Conservation (phyloP, 2,797 vertebrate species). For the Gephyroberyx darwinii region DNA sequence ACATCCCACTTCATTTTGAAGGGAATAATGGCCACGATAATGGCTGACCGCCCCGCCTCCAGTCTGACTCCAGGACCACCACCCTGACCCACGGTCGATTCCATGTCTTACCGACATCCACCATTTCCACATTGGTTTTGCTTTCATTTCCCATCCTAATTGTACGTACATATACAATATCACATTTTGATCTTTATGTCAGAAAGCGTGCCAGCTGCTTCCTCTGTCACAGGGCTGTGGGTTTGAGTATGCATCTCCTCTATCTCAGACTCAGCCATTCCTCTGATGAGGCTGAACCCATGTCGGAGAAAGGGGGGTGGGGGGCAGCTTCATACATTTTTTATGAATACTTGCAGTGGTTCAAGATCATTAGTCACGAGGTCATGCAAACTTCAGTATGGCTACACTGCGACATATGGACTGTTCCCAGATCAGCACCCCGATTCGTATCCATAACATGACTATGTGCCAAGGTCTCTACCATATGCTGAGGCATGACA, state of each 20-base stretch:
- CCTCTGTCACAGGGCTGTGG: conserved; percentile 1
- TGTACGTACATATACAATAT: too few species aligned
- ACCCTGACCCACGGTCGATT: neutral
- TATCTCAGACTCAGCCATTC: conserved; percentile 1
- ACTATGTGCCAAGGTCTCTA: neutral
- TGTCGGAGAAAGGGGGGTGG: too few species aligned
- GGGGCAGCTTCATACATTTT: neutral
- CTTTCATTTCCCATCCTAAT: neutral
- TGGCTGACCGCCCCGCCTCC: neutral
- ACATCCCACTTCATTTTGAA: neutral
- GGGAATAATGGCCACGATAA: too few species aligned
- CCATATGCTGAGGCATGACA: conserved; percentile 8
- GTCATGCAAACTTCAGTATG: conserved; percentile 36
- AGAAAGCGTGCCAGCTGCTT: neutral
- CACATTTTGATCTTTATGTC: neutral
- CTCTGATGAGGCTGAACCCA: conserved; percentile 2
- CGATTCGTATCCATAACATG: neutral
- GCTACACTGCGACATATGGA: conserved; percentile 4
- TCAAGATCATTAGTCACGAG: neutral
- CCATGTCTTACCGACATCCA: neutral
- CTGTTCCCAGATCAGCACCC: neutral
- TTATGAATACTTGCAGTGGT: neutral
- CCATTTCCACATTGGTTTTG: neutral
- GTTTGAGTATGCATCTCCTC: conserved; percentile 13
- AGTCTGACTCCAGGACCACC: neutral